phyloP scores from a whole-genome alignment of 2,888 invertebrate species.

The Eristalinus aeneus region DNA sequence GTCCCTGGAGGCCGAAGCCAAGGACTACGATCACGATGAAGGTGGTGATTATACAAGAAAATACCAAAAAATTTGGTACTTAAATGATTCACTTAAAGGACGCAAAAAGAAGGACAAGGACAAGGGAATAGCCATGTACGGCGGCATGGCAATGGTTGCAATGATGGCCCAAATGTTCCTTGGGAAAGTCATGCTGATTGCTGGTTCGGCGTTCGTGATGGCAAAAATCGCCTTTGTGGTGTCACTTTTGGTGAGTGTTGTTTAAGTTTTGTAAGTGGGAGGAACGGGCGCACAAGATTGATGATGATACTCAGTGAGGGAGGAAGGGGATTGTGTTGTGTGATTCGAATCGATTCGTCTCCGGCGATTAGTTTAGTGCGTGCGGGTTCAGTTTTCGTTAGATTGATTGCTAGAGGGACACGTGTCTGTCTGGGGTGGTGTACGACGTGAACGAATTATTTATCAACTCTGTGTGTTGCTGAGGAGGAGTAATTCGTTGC shows the following conservation, averaged over 20 bases:
- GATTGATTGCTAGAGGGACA: background rate
- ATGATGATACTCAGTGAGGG: background rate
- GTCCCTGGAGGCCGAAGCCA: constrained; percentile 25
- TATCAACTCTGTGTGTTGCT: background rate
- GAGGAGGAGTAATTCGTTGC: too few relatives aligned
- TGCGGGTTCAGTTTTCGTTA: background rate
- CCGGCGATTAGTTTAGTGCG: background rate
- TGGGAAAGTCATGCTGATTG: constrained; percentile 86
- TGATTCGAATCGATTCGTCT: background rate
- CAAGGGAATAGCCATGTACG: constrained; percentile 83
- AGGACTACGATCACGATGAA: constrained; percentile 73
- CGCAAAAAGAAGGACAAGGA: constrained; percentile 81
- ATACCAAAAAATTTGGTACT: constrained; percentile 74
- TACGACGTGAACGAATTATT: background rate
- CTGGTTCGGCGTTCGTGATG: constrained; percentile 85
- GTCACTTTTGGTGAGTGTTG: constrained; percentile 82
- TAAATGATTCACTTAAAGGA: constrained; percentile 78
- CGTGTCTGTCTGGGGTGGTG: background rate
- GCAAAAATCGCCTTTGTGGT: constrained; percentile 85
- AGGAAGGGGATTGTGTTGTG: too few relatives aligned
- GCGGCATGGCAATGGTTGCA: constrained; percentile 84
- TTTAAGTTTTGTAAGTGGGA: background rate
- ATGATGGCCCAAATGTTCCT: constrained; percentile 86
- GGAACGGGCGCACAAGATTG: background rate
- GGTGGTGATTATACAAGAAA: constrained; percentile 74